A percentile compares a stretch with the other conserved stretches of the same genome.
Conservation (phyloP, 1,140 invertebrate species). For the Nylanderia fulva region DNA sequence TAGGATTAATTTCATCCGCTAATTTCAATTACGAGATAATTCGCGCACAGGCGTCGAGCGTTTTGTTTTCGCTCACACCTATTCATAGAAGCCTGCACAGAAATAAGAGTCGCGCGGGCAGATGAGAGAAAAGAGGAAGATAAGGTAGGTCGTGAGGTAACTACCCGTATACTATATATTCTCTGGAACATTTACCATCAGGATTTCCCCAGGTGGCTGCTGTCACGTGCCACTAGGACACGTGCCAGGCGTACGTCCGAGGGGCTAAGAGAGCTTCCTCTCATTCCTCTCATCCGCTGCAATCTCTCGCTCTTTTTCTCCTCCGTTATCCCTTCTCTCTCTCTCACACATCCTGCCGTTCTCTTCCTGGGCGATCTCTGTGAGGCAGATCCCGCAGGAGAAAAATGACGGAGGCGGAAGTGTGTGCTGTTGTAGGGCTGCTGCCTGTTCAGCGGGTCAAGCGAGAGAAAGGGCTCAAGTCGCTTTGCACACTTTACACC, state of each 20-base stretch:
- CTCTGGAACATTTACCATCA: conserved; percentile 68
- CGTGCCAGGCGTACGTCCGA: conserved; percentile 67
- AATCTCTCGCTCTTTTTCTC: conserved; percentile 60
- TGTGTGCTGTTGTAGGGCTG: not conserved
- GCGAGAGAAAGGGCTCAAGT: conserved; percentile 1
- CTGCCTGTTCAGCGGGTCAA: conserved; percentile 21
- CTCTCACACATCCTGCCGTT: not conserved
- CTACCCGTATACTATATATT: conserved; percentile 62
- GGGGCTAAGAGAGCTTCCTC: conserved; percentile 59
- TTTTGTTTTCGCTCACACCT: conserved; percentile 8
- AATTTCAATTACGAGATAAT: not conserved
- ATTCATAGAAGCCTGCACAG: conserved; percentile 8
- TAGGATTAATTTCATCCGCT: not conserved
- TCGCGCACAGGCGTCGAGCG: not conserved
- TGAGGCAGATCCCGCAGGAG: conserved; percentile 46
- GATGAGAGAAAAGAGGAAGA: conserved; percentile 47
- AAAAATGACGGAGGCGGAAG: conserved; percentile 46
- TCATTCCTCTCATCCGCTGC: conserved; percentile 49
- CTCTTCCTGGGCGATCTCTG: conserved; percentile 3
- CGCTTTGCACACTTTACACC: conserved; percentile 27
- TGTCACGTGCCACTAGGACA: conserved; percentile 69
- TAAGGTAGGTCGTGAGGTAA: conserved; percentile 66
- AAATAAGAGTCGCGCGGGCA: conserved; percentile 40
- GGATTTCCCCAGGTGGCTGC: conserved; percentile 71
- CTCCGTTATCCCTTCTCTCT: conserved; percentile 20